These are phyloP conservation scores for Dicrurus megarhynchus DNA, from an alignment of 2,113 vertebrate species.

Conservation along the genomic window DNA sequence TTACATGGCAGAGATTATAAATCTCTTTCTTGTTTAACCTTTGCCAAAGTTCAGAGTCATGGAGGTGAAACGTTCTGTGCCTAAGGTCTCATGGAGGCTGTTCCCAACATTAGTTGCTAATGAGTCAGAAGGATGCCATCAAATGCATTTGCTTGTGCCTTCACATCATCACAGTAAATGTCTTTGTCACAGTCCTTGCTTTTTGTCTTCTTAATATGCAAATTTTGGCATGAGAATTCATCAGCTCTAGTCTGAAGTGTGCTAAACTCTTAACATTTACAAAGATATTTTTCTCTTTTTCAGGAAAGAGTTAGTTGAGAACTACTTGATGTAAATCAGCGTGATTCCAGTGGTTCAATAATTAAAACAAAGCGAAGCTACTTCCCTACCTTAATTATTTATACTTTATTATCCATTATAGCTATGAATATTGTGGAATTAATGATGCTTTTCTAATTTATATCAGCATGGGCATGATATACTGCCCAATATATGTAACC, in stretches of 20 bases:
- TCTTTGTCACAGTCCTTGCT: not conserved
- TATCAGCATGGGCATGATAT: not conserved
- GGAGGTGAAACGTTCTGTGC: not conserved
- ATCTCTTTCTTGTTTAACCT: not conserved
- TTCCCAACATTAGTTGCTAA: not conserved
- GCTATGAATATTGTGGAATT: not conserved
- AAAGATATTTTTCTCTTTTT: not conserved
- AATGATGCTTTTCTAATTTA: slow-evolving; percentile 25
- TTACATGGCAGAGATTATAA: not conserved
- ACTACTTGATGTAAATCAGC: not conserved
- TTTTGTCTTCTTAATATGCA: not conserved
- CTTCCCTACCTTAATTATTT: not conserved
- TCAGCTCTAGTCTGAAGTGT: not conserved
- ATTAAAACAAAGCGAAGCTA: not conserved
- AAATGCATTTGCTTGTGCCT: not conserved
- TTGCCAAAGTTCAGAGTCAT: not conserved
- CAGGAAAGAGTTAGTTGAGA: not conserved
- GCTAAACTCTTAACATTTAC: not conserved
- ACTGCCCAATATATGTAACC: not conserved
- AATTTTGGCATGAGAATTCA: not conserved
- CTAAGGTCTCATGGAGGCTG: not conserved
- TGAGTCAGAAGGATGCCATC: not conserved
- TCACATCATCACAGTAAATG: not conserved
- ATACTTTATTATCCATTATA: not conserved
- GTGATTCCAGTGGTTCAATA: not conserved